These are phyloP conservation scores for Hylia prasina DNA, from an alignment of 2,113 vertebrate genomes.

Conservation along the genomic window DNA sequence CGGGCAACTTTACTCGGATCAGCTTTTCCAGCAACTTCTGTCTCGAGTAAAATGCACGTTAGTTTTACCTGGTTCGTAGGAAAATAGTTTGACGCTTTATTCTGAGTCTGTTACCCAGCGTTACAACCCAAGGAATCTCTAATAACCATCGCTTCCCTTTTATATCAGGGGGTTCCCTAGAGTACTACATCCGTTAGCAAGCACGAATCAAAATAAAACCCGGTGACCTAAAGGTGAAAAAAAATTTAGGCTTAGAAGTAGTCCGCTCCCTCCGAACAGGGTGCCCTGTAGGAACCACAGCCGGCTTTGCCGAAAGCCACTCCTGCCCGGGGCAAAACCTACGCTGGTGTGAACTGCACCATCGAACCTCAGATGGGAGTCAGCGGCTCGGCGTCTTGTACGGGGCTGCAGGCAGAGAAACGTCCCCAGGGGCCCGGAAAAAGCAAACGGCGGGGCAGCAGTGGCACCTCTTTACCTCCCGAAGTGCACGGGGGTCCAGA, in stretches of 20 bases:
- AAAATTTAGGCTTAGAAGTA: background rate
- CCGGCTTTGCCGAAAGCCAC: background rate
- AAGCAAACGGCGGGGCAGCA: background rate
- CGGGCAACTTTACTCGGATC: background rate
- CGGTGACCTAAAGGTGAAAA: fast-evolving
- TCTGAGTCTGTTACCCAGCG: background rate
- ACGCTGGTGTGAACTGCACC: background rate
- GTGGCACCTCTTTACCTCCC: background rate
- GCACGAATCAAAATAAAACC: background rate
- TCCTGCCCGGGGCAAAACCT: background rate
- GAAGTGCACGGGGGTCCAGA: too few relatives aligned
- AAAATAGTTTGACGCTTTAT: background rate
- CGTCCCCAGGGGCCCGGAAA: background rate
- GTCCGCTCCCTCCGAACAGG: background rate
- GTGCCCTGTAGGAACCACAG: background rate
- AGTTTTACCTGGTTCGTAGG: background rate
- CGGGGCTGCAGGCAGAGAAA: background rate
- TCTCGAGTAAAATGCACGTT: background rate
- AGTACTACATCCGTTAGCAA: background rate
- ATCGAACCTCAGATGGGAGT: background rate
- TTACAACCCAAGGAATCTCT: background rate
- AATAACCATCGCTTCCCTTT: background rate
- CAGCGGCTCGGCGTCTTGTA: background rate
- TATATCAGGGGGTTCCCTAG: background rate
- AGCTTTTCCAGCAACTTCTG: background rate